Evolutionary conservation across 2,797 vertebrate genomes (phyloP), one percentile per base, ranked within the genome.

Genomic region (Microhierax caerulescens): DNA sequence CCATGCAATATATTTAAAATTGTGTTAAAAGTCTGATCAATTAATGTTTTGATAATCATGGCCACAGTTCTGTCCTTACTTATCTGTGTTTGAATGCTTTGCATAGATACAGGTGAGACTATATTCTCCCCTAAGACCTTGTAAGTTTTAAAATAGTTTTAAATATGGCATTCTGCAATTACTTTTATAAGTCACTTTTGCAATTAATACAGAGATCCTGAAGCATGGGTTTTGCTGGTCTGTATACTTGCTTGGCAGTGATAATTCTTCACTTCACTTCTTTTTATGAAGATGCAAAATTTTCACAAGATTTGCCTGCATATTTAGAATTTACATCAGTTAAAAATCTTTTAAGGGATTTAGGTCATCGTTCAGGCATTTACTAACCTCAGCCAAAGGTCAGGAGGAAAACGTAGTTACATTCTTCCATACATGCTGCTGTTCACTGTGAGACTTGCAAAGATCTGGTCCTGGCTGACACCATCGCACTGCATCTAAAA

Each of bases 401-500:
- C 85, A 95, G 37, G 43, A 91, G 27, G 48, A 88, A 91, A 90
- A 82, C 48, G 67, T 23, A 30, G 45, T 89, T 60, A n/a, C 23
- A 17, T 70, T 70, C 91, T 91, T 95, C 78, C 72, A 56, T 82
- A 95, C 82, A 91, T 85, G 56, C 78, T 83, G 78, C 48, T 79
- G 47, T 59, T 95, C 94, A 56, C 79, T 91, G 67, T 61, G 51
- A 41, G 68, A 93, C 72, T 95, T 91, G 85, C 51, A 57, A 93
- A 93, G 87, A 75, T 89, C 81, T 96, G 78, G 75, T 96, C 87
- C 81, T 90, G 91, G 76, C 85, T 96, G 89, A 75, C 93, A 95
- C 74, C 53, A 88, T 96, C 88, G 85, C 93, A 75, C 94, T 91
- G 89, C 76, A 96, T 92, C 72, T 93, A 91, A 95, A 96, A 96